Conservation (phyloP, 2,113 vertebrate genomes). For the Phyllostomus hastatus region DNA sequence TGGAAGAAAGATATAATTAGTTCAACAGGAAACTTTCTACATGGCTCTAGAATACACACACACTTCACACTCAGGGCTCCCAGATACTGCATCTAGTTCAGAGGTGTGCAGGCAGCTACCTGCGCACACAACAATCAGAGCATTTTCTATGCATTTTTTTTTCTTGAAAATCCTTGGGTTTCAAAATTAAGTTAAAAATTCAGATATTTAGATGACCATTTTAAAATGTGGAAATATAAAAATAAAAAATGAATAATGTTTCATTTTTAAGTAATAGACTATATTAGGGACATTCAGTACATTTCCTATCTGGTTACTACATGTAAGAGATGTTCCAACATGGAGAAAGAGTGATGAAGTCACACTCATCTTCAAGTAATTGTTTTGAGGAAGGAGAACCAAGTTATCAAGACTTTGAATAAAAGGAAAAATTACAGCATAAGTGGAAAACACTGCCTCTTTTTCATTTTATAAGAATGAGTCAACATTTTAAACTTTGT, state of each 20-base stretch:
- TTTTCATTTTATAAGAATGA: slow-evolving; percentile 9
- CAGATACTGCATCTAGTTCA: slow-evolving; percentile 67
- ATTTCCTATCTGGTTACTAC: slow-evolving; percentile 42
- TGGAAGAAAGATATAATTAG: slow-evolving; percentile 89
- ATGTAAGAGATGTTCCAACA: background rate
- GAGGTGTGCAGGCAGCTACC: slow-evolving; percentile 60
- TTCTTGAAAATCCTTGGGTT: slow-evolving; percentile 18
- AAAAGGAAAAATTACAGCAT: background rate
- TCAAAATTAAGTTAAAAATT: slow-evolving; percentile 51
- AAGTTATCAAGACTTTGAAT: background rate
- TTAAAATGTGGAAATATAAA: slow-evolving; percentile 12
- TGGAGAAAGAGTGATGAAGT: slow-evolving; percentile 20
- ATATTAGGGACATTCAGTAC: background rate
- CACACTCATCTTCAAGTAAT: slow-evolving; percentile 35
- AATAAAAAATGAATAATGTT: background rate
- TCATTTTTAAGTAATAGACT: background rate
- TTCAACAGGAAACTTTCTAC: slow-evolving; percentile 78
- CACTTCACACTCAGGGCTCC: slow-evolving; percentile 56
- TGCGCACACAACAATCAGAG: slow-evolving; percentile 44
- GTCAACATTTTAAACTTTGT: background rate
- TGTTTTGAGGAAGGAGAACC: slow-evolving; percentile 41
- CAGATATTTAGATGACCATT: background rate
- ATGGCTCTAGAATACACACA: slow-evolving; percentile 76
- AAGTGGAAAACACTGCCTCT: background rate
- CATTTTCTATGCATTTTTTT: background rate